Percentiles rank a stretch among this genome's conserved stretches.
phyloP scores from a whole-genome alignment of 2,113 vertebrate genomes.

The Harpagus bidentatus region DNA sequence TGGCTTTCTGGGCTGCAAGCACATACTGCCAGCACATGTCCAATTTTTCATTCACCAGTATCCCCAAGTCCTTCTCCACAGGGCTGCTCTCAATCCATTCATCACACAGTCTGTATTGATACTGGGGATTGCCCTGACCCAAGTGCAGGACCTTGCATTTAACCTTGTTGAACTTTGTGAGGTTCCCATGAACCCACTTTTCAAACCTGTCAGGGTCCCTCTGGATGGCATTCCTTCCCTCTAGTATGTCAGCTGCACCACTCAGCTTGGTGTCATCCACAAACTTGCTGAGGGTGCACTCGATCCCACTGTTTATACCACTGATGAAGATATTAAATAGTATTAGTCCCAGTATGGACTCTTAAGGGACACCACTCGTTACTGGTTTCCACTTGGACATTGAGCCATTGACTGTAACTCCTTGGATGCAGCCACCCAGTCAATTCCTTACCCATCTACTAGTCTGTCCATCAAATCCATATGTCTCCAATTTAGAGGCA shows the following conservation, averaged over 20 bases:
- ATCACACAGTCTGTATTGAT: background rate
- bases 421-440: background rate
- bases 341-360: background rate
- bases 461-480: background rate
- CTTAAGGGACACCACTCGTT: background rate
- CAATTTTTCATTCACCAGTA: background rate
- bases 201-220: background rate
- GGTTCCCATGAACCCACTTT: accelerated
- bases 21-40: background rate
- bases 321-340: background rate
- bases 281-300: background rate
- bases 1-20: background rate
- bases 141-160: background rate
- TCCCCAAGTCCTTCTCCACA: background rate
- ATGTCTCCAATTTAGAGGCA: background rate
- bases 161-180: background rate
- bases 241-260: accelerated
- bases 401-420: background rate
- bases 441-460: background rate
- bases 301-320: background rate
- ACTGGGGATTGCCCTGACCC: background rate
- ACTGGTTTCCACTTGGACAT: background rate
- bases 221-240: background rate
- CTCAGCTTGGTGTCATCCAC: background rate
- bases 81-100: background rate